Evolutionary conservation across 2,888 invertebrate species (phyloP).

Genomic region (Leucophenga montana): DNA sequence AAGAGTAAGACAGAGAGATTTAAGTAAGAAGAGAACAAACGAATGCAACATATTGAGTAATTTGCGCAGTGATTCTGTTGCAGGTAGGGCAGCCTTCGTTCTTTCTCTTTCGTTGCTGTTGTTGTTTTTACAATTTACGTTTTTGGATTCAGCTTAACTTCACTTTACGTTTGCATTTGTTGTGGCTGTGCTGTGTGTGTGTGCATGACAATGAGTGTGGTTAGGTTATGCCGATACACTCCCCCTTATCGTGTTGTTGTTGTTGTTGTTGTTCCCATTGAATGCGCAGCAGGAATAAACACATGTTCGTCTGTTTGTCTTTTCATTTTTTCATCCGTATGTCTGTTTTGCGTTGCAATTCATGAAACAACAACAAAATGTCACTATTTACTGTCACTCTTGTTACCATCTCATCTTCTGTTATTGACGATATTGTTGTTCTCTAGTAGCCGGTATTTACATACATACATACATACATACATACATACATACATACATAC

Average conservation of each 20-base stretch:
- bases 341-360: not conserved
- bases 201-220: slow-evolving; percentile 36
- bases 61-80: slow-evolving; percentile 53
- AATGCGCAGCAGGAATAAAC: slow-evolving; percentile 4
- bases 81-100: slow-evolving; percentile 42
- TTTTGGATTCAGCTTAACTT: slow-evolving; percentile 8
- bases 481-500: too few species aligned
- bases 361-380: not conserved
- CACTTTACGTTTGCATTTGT: slow-evolving; percentile 35
- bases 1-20: slow-evolving; percentile 1
- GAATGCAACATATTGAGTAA: slow-evolving; percentile 43
- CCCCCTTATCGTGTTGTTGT: slow-evolving; percentile 23
- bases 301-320: not conserved
- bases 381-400: not conserved
- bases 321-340: not conserved
- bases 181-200: not conserved
- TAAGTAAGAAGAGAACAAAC: slow-evolving; percentile 33
- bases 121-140: not conserved
- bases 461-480: too few species aligned
- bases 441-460: too few species aligned
- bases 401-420: too few species aligned
- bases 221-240: slow-evolving; percentile 40
- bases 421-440: too few species aligned
- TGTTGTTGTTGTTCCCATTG: slow-evolving; percentile 9
- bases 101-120: slow-evolving; percentile 15